Base-by-base conservation (phyloP, 2,888 invertebrate species). In the Eupithecia abbreviata region DNA sequence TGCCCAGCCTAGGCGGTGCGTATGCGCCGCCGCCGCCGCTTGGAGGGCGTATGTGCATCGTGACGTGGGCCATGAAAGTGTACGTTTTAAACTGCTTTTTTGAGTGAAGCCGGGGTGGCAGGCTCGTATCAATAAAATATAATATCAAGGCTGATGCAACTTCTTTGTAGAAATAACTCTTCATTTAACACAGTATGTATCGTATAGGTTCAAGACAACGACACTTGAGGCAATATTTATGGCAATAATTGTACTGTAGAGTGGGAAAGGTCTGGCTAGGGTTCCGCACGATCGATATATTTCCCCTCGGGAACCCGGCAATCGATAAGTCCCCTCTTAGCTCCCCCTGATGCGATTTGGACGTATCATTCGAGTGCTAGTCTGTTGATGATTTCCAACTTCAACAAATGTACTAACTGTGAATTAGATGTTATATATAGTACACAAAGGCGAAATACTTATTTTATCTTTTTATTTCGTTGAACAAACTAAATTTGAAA, bases 251-350 rank as follows among this genome's bases (percentile, higher is more conserved):
- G 18, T 10, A 45, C n/a, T n/a, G 67, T 45, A n/a, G 45, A 68
- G 67, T 42, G 43, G 4, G 45, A 66, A 42, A 66, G 42, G 66
- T 65, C 18, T 15, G 15, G 12, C 12, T 73, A 79, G 82, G 83
- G 84, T 82, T 74, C 30, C 74, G n/a, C 74, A 66, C 73, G 83
- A 85, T 85, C 88, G 82, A 86, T 87, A 86, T 82, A 86, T 86
- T 85, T 85, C 85, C 87, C 86, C 82, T 74, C 76, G 88, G 87
- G 84, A 84, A 80, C 76, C 73, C 77, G 77, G 74, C 68, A 81
- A 85, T 86, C 86, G 81, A 85, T 86, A 71, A 62, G 45, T 74
- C 62, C 74, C 69, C 67, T 55, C 55, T 13, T 49, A 13, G 58
- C 49, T 74, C 62, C 58, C 69, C 74, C 62, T 43, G n/a, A 62